Evolutionary conservation across 2,113 vertebrate genomes (phyloP).

Genomic region (Nothocercus nigrocapillus): DNA sequence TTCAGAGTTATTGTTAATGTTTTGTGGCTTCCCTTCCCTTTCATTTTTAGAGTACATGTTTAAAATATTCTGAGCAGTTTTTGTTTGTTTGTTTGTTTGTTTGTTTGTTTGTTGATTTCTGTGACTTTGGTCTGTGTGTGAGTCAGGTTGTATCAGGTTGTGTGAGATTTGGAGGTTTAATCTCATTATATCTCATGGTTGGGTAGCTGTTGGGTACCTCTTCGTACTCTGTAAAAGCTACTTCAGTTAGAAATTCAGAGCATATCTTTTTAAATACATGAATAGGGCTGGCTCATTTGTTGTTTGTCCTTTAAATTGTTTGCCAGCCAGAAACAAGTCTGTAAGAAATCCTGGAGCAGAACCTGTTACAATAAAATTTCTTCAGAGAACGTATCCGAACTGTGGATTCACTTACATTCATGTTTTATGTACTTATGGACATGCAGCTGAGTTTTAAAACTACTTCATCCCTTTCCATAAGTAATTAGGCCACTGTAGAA

Average conservation of each 20-base stretch:
- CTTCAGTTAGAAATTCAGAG: neutral
- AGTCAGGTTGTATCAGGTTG: neutral
- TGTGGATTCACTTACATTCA: neutral
- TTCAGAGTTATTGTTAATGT: neutral
- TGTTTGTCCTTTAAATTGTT: neutral
- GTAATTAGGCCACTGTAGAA: neutral
- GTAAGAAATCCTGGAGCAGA: neutral
- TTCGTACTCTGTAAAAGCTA: no score
- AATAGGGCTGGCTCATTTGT: neutral
- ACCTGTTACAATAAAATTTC: neutral
- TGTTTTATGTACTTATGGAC: neutral
- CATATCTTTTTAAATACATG: neutral
- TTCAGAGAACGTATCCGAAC: no score
- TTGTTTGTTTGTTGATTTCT: neutral
- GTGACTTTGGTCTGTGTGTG: neutral
- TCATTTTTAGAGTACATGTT: neutral
- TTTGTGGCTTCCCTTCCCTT: neutral
- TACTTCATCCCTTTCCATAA: neutral
- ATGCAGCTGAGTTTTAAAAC: neutral
- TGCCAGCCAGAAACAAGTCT: neutral
- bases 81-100: neutral
- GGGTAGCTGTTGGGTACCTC: no score
- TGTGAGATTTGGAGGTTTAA: neutral
- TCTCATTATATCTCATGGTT: no score
- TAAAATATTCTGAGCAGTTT: neutral